Conservation (phyloP, 2,888 invertebrate genomes). For the Aleiodes testaceus region DNA sequence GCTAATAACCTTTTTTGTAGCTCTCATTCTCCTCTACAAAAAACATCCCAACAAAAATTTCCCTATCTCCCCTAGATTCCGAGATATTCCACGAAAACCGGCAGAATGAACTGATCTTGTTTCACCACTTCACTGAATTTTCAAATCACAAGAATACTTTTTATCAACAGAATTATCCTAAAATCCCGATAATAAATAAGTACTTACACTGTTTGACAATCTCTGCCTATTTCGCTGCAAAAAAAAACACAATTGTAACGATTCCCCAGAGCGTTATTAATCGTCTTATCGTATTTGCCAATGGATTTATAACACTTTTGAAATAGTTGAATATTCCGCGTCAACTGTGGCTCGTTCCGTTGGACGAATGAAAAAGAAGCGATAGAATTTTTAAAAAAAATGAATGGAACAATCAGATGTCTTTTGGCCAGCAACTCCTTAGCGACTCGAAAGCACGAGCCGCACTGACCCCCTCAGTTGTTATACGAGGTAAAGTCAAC, state of each 20-base stretch:
- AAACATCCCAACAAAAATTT: no score
- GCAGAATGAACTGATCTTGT: no score
- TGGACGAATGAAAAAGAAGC: conserved; percentile 12
- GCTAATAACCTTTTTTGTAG: no score
- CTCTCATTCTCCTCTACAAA: no score
- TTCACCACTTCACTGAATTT: no score
- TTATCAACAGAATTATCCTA: no score
- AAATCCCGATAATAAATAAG: background rate
- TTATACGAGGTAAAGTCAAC: conserved; percentile 63
- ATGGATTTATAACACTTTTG: conserved; percentile 10
- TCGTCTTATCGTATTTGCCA: conserved; percentile 11
- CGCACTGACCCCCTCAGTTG: conserved; percentile 64
- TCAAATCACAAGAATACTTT: no score
- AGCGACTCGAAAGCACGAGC: conserved; percentile 69
- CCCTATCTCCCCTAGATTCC: no score
- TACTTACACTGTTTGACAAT: conserved; percentile 4
- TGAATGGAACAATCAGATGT: conserved; percentile 30
- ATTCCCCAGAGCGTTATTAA: conserved; percentile 4
- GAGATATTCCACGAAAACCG: no score
- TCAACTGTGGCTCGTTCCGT: no score
- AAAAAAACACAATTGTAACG: background rate
- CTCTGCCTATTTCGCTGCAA: background rate
- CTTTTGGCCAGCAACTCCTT: conserved; percentile 45
- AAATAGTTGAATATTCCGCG: conserved; percentile 10
- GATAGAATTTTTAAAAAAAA: conserved; percentile 17